Evolutionary conservation across 2,797 vertebrate genomes (phyloP), one percentile per base, ranked within the genome.

Genomic region (Chromis chromis): DNA sequence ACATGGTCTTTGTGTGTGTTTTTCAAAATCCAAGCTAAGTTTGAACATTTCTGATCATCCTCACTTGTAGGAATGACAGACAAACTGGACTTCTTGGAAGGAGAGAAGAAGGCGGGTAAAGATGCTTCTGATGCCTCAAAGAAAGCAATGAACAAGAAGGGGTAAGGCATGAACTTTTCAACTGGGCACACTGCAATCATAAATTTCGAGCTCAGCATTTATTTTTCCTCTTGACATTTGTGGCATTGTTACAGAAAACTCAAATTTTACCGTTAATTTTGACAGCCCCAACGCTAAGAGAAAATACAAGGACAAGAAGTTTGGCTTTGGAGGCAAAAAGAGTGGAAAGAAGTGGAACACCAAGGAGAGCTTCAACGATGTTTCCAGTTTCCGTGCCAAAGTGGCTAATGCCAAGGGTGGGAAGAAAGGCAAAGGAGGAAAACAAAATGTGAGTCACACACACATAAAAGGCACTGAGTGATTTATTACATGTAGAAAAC

Each of bases 301-400:
- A 68, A 96, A 96, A 49, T 98, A 91, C 87, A 99, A 99, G 90
- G 96, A 99, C 77, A 94, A 98, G 86, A 97, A 92, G 87, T 99
- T 99, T 89, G 98, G 98, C 69, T 99, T 97, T 77, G 98, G 98
- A 5, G 98, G 98, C 10, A 99, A 96, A 93, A 99, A 99, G 89
- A 94, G 94, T 24, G 97, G 98, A 13, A 95, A 89, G 54, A 99
- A 99, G 82, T 96, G 97, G 97, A 99, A 99, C 90, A 99, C 96
- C 12, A 97, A 95, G 64, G 98, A 99, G 48, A 99, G 98, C 85
- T 86, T 92, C 69, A 94, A 98, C 13, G 98, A 99, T 0, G 93
- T 98, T 2, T 98, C 98, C 2, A 64, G 95, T 74, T 99, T 99
- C 93, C 93, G 91, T 1, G 88, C 95, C 82, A 97, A 93, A 76